Evolutionary conservation across 2,113 vertebrate species (phyloP).

Genomic region (Lampris megalopsis): DNA sequence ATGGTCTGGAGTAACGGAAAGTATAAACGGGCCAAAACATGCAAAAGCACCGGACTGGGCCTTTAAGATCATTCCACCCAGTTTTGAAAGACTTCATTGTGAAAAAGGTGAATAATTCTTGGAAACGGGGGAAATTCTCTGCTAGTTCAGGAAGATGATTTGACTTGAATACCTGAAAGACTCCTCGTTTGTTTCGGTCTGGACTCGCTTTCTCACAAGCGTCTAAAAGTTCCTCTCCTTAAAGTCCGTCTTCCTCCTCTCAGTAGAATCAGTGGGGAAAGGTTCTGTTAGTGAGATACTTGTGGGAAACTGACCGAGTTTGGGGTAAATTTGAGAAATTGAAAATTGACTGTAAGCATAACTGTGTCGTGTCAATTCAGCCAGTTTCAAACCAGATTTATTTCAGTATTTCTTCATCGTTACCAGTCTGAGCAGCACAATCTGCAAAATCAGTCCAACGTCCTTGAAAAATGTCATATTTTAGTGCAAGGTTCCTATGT

Average conservation of each 20-base stretch:
- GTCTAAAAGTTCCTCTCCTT: background rate
- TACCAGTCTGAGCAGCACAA: background rate
- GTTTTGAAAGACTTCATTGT: too few relatives aligned
- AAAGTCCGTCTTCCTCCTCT: background rate
- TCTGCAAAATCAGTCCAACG: background rate
- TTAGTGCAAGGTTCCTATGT: slow-evolving; percentile 2
- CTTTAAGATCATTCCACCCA: too few relatives aligned
- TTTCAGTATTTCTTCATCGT: background rate
- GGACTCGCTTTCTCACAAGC: background rate
- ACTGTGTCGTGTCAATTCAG: background rate
- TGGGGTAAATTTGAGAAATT: too few relatives aligned
- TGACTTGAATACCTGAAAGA: too few relatives aligned
- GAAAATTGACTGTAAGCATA: background rate
- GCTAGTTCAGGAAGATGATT: background rate
- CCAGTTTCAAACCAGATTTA: background rate
- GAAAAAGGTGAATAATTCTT: too few relatives aligned
- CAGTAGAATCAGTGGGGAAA: background rate
- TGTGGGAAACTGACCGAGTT: too few relatives aligned
- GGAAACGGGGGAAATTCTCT: background rate
- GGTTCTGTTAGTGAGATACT: too few relatives aligned
- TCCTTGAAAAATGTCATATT: background rate
- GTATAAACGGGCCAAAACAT: too few relatives aligned
- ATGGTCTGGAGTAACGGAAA: too few relatives aligned
- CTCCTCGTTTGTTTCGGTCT: background rate
- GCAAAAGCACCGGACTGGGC: too few relatives aligned